Conservation (phyloP, 30 jellyfish, hydroid and myxozoan genomes). For the Phacellophora camtschatica region DNA sequence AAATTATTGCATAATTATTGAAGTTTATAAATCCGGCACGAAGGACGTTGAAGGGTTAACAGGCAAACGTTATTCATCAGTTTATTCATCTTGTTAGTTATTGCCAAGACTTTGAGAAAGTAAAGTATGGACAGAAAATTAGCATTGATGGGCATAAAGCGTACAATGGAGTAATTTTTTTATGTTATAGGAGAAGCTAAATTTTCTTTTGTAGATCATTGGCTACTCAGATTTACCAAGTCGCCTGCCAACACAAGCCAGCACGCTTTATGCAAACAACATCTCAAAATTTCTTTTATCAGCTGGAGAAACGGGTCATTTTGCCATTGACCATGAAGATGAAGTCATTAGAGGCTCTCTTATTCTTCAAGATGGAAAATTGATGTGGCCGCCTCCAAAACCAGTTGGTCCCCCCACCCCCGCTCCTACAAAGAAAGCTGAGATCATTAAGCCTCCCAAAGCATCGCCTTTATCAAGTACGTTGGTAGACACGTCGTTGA, state of each 20-base stretch:
- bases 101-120: no score
- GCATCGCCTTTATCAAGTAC: slow-evolving; percentile 75
- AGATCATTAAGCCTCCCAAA: slow-evolving; percentile 58
- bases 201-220: slow-evolving; percentile 67
- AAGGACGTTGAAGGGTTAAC: no score
- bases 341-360: slow-evolving; percentile 90
- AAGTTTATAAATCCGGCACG: no score
- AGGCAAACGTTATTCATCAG: no score
- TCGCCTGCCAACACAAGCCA: slow-evolving; percentile 94
- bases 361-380: slow-evolving; percentile 71
- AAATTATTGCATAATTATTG: no score
- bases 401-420: slow-evolving; percentile 77
- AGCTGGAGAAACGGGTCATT: slow-evolving; percentile 93
- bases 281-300: slow-evolving; percentile 86
- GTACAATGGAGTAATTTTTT: no score
- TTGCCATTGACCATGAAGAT: slow-evolving; percentile 72
- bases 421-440: slow-evolving; percentile 55
- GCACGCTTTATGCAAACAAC: slow-evolving; percentile 86
- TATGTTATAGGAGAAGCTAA: no score
- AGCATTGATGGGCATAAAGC: no score
- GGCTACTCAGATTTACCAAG: slow-evolving; percentile 95
- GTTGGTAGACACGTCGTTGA: slow-evolving; percentile 62
- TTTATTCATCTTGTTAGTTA: no score
- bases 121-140: no score
- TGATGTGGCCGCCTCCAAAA: slow-evolving; percentile 97